phyloP scores from a whole-genome alignment of 2,113 vertebrate species.

The Sinocyclocheilus grahami region DNA sequence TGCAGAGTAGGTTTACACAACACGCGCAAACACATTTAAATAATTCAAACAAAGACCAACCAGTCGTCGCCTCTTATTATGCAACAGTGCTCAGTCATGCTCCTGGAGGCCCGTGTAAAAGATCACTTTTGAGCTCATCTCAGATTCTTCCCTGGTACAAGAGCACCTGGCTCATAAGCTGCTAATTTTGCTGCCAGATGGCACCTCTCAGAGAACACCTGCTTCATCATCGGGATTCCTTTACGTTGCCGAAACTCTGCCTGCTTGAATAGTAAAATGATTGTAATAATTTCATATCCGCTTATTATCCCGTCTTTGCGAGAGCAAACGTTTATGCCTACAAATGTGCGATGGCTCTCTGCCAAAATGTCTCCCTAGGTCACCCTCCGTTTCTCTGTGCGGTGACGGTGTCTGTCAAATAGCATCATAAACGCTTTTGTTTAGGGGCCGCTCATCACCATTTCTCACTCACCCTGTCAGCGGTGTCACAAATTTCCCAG shows the following conservation, averaged over 20 bases:
- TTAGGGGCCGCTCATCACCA: conserved; percentile 45
- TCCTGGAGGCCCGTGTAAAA: conserved; percentile 54
- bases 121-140: conserved; percentile 58
- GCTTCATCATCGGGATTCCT: conserved; percentile 64
- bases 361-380: conserved; percentile 38
- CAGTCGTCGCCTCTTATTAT: conserved; percentile 34
- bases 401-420: conserved; percentile 42
- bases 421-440: conserved; percentile 46
- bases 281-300: conserved; percentile 63
- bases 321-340: conserved; percentile 42
- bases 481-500: conserved; percentile 37
- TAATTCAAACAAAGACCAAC: conserved; percentile 28
- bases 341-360: conserved; percentile 47
- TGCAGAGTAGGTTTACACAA: conserved; percentile 29
- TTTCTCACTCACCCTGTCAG: conserved; percentile 49
- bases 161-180: conserved; percentile 72
- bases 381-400: conserved; percentile 19
- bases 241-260: conserved; percentile 46
- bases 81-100: conserved; percentile 55
- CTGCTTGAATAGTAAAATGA: conserved; percentile 59
- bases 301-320: conserved; percentile 45
- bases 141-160: conserved; percentile 59
- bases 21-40: background rate
- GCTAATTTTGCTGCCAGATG: conserved; percentile 71
- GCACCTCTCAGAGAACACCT: conserved; percentile 71